Evolutionary conservation across 2,113 vertebrate genomes (phyloP).

Genomic region (Stigmatopora nigra): DNA sequence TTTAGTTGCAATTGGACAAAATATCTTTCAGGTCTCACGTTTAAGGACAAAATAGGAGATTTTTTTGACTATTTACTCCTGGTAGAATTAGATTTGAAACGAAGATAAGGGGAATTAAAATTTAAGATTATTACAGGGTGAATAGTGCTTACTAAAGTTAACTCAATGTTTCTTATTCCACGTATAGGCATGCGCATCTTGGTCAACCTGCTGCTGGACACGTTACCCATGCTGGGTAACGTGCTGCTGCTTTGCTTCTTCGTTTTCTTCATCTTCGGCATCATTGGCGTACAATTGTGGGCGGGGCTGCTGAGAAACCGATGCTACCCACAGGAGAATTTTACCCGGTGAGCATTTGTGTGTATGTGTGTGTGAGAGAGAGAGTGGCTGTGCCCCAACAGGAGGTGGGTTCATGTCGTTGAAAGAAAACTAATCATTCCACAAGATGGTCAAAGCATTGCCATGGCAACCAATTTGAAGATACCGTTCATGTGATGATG

Average conservation of each 20-base stretch:
- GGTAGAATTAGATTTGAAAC: neutral
- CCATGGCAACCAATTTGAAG: conserved; percentile 32
- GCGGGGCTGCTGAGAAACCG: conserved; percentile 65
- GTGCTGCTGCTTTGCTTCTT: conserved; percentile 67
- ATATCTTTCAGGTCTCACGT: no score
- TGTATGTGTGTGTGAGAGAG: neutral
- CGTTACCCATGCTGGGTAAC: conserved; percentile 63
- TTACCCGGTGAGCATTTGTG: conserved; percentile 56
- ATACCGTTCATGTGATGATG: conserved; percentile 21
- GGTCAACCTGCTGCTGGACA: conserved; percentile 66
- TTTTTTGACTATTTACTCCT: neutral
- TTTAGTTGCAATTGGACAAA: no score
- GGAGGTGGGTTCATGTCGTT: conserved; percentile 1
- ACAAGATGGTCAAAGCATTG: conserved; percentile 22
- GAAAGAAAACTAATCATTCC: conserved; percentile 43
- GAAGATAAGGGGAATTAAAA: neutral
- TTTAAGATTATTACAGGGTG: neutral
- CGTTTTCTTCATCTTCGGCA: conserved; percentile 68
- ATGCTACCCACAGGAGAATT: conserved; percentile 64
- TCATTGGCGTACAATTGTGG: conserved; percentile 67
- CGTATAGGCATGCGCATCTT: conserved; percentile 62
- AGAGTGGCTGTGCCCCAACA: conserved; percentile 24
- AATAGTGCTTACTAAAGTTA: neutral
- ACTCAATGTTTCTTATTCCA: neutral
- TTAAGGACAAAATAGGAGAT: neutral